phyloP scores from a whole-genome alignment of 2,888 invertebrate genomes.

The Scaptodrosophila latifasciaeformis region DNA sequence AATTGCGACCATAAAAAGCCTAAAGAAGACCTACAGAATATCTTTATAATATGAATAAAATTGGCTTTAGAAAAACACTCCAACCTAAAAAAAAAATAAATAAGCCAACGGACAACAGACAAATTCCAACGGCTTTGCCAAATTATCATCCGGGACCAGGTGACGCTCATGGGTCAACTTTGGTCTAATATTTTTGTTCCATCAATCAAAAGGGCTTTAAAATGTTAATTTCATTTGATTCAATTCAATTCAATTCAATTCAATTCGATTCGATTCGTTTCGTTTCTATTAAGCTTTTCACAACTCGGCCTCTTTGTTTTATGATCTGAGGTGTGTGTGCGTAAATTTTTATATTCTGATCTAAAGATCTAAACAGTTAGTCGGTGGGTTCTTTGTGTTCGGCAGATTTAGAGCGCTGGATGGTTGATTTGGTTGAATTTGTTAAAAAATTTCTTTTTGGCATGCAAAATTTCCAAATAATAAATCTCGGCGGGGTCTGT shows the following conservation, averaged over 20 bases:
- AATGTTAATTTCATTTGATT: too few species aligned
- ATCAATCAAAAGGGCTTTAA: too few species aligned
- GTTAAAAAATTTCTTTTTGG: conserved; percentile 24
- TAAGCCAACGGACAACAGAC: conserved; percentile 40
- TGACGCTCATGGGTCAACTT: conserved; percentile 3
- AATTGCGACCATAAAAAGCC: conserved; percentile 36
- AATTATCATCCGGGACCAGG: too few species aligned
- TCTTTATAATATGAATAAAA: conserved; percentile 4
- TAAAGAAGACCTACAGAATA: too few species aligned
- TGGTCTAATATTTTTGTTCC: conserved; percentile 24
- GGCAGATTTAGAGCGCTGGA: conserved; percentile 30
- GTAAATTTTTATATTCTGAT: too few species aligned
- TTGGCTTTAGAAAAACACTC: conserved; percentile 12
- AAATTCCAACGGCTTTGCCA: too few species aligned
- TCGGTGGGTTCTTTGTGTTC: conserved; percentile 23
- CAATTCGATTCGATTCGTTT: too few species aligned
- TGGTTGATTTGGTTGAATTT: too few species aligned
- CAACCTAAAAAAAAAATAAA: conserved; percentile 17
- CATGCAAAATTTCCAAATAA: conserved; percentile 41
- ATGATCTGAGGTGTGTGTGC: too few species aligned
- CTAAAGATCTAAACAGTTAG: conserved; percentile 39
- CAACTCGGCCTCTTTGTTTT: conserved; percentile 10
- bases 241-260: too few species aligned
- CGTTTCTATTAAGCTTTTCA: too few species aligned
- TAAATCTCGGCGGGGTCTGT: conserved; percentile 31